Conservation (phyloP, 2,888 invertebrate genomes). For the Mellilla xanthometata region DNA sequence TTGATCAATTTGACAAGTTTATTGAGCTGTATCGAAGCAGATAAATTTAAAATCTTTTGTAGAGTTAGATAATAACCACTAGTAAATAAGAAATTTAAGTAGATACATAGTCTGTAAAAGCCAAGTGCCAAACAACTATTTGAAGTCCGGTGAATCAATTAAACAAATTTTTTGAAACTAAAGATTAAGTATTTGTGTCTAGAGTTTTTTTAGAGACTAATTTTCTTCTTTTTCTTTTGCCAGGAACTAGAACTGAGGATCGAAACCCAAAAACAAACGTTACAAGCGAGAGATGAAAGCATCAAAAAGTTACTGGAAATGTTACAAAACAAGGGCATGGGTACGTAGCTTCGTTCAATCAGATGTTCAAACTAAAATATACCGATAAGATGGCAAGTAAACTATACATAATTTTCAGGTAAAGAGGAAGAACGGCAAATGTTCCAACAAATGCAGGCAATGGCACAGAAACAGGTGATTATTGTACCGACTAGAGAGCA, state of each 20-base stretch:
- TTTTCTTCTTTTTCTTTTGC: too few relatives aligned
- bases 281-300: constrained; percentile 97
- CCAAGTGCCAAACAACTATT: too few relatives aligned
- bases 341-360: constrained; percentile 82
- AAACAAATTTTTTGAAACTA: too few relatives aligned
- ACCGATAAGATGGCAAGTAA: constrained; percentile 1
- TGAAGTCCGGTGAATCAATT: too few relatives aligned
- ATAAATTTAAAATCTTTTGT: too few relatives aligned
- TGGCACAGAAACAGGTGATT: constrained; percentile 97
- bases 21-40: too few relatives aligned
- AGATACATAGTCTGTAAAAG: too few relatives aligned
- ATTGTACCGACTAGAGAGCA: constrained; percentile 32
- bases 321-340: constrained; percentile 98
- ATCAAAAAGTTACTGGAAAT: constrained; percentile 99
- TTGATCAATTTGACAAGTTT: too few relatives aligned
- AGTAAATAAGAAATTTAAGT: too few relatives aligned
- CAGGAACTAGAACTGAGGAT: constrained; percentile 97
- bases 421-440: constrained; percentile 98
- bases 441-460: constrained; percentile 98
- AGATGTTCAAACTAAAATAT: background rate
- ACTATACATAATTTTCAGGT: constrained; percentile 82
- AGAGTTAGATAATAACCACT: too few relatives aligned
- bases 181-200: too few relatives aligned
- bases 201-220: too few relatives aligned
- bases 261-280: constrained; percentile 98